Base-by-base conservation (phyloP, 2,797 vertebrate genomes). In the Scleropages formosus region DNA sequence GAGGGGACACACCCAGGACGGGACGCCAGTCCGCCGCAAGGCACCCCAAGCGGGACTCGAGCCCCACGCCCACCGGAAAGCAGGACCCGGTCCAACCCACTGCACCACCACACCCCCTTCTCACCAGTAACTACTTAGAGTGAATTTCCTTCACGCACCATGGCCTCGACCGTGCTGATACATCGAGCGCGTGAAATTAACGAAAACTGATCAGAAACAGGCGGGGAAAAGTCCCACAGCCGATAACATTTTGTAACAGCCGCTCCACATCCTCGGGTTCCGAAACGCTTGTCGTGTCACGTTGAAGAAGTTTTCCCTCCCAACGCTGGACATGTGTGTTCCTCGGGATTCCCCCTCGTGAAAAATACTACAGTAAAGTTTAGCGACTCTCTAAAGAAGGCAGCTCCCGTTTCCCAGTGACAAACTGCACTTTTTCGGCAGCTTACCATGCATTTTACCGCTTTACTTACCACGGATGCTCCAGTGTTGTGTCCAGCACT, bases 181-280 rank as follows among this genome's bases (percentile, higher is more conserved):
- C n/a, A n/a, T n/a, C n/a, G n/a, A n/a, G n/a, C n/a, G n/a, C n/a
- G n/a, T n/a, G n/a, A 39, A 58, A 56, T 71, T 27, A 11, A 51
- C 16, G 15, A 27, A n/a, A 15, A 24, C 9, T 53, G 51, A 31
- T 56, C n/a, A 56, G 49, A 20, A 71, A 26, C 68, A 58, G 68
- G 68, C 56, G 27, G 16, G 26, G 51, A 71, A 16, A 24, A 58
- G 68, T 31, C 51, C 49, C 68, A 71, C 68, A 58, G 51, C 15
- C 71, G 13, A 16, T 51, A 27, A 3, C n/a, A 15, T 61, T 61
- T 61, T 59, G 20, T 61, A 61, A 61, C 59, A 18, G 20, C 59
- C 18, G 18, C 24, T 58, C 68, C 51, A 27, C 6, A 8, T 56
- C 20, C 51, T 56, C 44, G 47, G 70, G 67, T 70, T 70, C 67